Evolutionary conservation across 2,797 vertebrate species (phyloP).

Genomic region (Myotis daubentonii): DNA sequence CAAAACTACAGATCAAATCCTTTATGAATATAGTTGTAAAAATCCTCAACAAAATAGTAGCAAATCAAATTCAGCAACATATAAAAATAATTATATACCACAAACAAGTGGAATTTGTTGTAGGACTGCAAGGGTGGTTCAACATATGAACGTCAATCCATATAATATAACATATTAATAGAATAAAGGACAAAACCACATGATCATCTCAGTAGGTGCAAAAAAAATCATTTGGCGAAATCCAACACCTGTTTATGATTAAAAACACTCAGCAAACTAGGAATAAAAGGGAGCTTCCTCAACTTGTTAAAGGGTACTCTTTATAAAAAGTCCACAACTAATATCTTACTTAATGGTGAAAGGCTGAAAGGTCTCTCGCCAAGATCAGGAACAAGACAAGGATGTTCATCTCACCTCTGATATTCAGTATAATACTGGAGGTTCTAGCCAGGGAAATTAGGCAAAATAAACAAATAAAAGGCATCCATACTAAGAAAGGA

Average conservation of each 20-base stretch:
- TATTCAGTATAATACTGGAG: not conserved
- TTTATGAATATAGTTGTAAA: not conserved
- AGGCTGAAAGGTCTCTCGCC: not conserved
- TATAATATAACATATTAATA: not conserved
- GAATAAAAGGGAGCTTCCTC: not conserved
- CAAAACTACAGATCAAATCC: conserved; percentile 33
- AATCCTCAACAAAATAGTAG: conserved; percentile 26
- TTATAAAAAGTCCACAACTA: conserved; percentile 28
- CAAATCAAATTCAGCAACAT: conserved; percentile 31
- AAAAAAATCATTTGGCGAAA: conserved; percentile 35
- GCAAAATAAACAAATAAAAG: conserved; percentile 9
- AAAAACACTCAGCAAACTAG: conserved; percentile 36
- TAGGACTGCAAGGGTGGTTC: not conserved
- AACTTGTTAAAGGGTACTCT: not conserved
- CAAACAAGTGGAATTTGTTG: conserved; percentile 1
- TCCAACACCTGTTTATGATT: not conserved
- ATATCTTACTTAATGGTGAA: conserved; percentile 25
- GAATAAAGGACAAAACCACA: conserved; percentile 36
- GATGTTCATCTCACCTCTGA: not conserved
- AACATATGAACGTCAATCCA: conserved; percentile 33
- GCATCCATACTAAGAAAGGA: not conserved
- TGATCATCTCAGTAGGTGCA: not conserved
- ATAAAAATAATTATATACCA: conserved; percentile 4
- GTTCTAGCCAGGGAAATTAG: conserved; percentile 20
- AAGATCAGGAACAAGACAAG: conserved; percentile 3